A percentile compares a stretch with the other conserved stretches of the same genome.
These are phyloP conservation scores for Leptarthrus brevirostris DNA, from an alignment of 2,888 invertebrate genomes.

Conservation along the genomic window DNA sequence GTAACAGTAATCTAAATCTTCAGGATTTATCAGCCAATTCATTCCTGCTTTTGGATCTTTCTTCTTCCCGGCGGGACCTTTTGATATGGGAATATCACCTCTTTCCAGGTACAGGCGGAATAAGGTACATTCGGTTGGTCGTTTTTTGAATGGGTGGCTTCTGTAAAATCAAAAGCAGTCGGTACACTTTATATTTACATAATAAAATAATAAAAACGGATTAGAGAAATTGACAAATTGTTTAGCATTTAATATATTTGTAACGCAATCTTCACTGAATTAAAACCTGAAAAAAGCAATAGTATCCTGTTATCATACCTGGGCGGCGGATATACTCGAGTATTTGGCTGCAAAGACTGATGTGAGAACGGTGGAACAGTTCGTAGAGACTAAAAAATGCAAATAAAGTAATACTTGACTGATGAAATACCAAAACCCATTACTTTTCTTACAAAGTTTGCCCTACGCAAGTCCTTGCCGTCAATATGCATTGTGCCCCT, in stretches of 20 bases:
- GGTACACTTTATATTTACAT: too few relatives aligned
- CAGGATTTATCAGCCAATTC: constrained; percentile 63
- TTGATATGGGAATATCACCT: constrained; percentile 64
- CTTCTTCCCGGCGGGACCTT: constrained; percentile 53
- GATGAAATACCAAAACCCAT: too few relatives aligned
- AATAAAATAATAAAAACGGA: too few relatives aligned
- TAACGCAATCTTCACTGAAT: too few relatives aligned
- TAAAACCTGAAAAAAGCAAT: too few relatives aligned
- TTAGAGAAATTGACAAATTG: too few relatives aligned
- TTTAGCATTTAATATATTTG: too few relatives aligned
- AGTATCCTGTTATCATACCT: too few relatives aligned
- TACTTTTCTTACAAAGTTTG: too few relatives aligned
- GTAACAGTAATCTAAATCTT: constrained; percentile 85
- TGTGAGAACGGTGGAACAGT: constrained; percentile 64
- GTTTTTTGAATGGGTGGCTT: constrained; percentile 60
- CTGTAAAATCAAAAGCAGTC: constrained; percentile 55
- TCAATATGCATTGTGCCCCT: constrained; percentile 14
- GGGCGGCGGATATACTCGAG: constrained; percentile 62
- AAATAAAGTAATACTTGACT: neutral
- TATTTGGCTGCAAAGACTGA: constrained; percentile 63
- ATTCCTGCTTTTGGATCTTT: constrained; percentile 48
- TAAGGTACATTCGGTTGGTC: constrained; percentile 61
- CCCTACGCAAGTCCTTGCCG: neutral
- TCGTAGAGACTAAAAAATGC: constrained; percentile 55
- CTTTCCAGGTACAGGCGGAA: constrained; percentile 64